These are phyloP conservation scores for Polydrusus cervinus DNA, from an alignment of 2,888 invertebrate species.

Conservation along the genomic window DNA sequence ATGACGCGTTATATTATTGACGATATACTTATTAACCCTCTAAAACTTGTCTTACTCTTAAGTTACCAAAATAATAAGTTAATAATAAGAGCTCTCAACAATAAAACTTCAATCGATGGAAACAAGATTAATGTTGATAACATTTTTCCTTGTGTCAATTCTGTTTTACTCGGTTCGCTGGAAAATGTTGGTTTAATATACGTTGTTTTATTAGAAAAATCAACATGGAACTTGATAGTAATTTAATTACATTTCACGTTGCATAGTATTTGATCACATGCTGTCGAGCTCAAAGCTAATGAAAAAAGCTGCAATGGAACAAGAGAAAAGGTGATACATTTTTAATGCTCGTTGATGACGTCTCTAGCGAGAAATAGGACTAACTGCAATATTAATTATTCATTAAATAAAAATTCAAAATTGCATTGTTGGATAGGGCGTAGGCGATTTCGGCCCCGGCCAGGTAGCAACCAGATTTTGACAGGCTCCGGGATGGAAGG, in stretches of 20 bases:
- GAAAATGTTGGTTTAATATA: conserved; percentile 24
- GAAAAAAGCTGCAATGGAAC: background rate
- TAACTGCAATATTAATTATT: background rate
- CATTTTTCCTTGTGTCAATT: conserved; percentile 11
- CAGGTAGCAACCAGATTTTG: too few species aligned
- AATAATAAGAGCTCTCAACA: conserved; percentile 8
- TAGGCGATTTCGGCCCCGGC: too few species aligned
- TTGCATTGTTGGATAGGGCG: too few species aligned
- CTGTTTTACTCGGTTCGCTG: background rate
- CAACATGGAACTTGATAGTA: conserved; percentile 12
- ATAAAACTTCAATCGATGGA: conserved; percentile 1
- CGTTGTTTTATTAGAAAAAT: conserved; percentile 19
- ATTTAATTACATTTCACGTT: conserved; percentile 12
- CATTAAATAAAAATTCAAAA: too few species aligned
- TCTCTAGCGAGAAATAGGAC: background rate
- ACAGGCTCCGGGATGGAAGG: too few species aligned
- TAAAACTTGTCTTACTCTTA: background rate
- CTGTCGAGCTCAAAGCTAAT: background rate
- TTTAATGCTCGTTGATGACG: background rate
- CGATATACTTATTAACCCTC: background rate
- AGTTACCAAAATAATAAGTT: background rate
- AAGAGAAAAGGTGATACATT: background rate
- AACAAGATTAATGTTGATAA: conserved; percentile 5
- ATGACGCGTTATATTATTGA: too few species aligned
- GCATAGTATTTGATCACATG: background rate